Evolutionary conservation across 2,113 vertebrate species (phyloP).

Genomic region (Pipra filicauda): DNA sequence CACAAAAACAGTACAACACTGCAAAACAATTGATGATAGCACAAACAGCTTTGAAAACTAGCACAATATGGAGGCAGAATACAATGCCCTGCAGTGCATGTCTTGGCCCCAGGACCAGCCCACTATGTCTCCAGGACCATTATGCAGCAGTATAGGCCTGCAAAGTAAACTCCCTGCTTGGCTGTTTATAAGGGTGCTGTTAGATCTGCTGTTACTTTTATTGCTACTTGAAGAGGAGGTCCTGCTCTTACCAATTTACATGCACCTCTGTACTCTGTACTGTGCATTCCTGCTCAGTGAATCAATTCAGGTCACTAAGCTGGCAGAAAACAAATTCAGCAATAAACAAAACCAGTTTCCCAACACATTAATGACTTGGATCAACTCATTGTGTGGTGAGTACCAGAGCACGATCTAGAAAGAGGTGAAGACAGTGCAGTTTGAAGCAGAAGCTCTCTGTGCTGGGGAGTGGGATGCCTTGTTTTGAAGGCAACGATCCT

Average conservation of each 20-base stretch:
- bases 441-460: background rate
- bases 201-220: background rate
- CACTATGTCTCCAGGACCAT: background rate
- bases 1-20: background rate
- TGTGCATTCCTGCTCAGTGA: background rate
- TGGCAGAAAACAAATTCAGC: background rate
- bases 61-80: background rate
- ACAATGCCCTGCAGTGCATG: background rate
- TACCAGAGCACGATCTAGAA: background rate
- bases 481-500: background rate
- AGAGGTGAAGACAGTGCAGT: background rate
- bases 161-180: background rate
- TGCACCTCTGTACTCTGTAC: background rate
- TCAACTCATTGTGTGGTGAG: background rate
- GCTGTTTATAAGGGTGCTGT: background rate
- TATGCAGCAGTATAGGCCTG: fast-evolving
- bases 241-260: background rate
- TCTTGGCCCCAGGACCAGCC: background rate
- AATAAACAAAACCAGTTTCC: background rate
- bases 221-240: background rate
- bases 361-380: background rate
- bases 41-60: background rate
- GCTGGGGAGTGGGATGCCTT: fast-evolving
- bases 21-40: background rate
- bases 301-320: background rate